A percentile compares a stretch with the other conserved stretches of the same genome.
Evolutionary conservation across 2,888 invertebrate genomes (phyloP).

Genomic region (Phaonia tiefii): DNA sequence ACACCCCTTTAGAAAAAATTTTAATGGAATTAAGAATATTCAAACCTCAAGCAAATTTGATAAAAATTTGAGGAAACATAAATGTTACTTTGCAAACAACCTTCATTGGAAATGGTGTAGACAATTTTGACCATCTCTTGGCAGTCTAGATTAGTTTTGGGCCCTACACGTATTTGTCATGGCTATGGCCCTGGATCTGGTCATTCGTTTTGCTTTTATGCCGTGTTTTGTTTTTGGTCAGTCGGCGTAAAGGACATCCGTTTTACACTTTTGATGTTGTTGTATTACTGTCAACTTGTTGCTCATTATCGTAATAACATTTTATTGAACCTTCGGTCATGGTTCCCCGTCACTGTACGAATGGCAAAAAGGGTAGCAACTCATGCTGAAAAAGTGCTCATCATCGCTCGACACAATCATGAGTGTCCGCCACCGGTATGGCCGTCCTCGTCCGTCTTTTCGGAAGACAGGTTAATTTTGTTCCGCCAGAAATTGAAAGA

Average conservation of each 20-base stretch:
- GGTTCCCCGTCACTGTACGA: background rate
- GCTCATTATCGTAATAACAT: background rate
- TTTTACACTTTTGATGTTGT: background rate
- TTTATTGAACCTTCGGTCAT: conserved; percentile 3
- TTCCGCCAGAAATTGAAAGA: no score
- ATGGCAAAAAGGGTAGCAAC: background rate
- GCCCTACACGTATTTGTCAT: background rate
- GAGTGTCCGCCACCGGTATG: background rate
- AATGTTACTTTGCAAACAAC: no score
- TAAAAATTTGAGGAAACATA: no score
- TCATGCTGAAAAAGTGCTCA: conserved; percentile 21
- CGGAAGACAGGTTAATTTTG: conserved; percentile 14
- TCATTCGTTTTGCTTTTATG: background rate
- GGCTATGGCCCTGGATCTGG: background rate
- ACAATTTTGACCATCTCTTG: no score
- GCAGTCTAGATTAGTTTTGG: no score
- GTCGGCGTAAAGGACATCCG: conserved; percentile 25
- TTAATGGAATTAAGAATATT: no score
- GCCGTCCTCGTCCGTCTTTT: background rate
- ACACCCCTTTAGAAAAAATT: no score
- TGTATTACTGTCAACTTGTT: background rate
- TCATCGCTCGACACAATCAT: background rate
- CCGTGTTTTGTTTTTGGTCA: background rate
- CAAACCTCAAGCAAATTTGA: no score
- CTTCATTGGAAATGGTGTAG: no score